Conservation (phyloP, 2,888 invertebrate genomes). For the Myopa testacea region DNA sequence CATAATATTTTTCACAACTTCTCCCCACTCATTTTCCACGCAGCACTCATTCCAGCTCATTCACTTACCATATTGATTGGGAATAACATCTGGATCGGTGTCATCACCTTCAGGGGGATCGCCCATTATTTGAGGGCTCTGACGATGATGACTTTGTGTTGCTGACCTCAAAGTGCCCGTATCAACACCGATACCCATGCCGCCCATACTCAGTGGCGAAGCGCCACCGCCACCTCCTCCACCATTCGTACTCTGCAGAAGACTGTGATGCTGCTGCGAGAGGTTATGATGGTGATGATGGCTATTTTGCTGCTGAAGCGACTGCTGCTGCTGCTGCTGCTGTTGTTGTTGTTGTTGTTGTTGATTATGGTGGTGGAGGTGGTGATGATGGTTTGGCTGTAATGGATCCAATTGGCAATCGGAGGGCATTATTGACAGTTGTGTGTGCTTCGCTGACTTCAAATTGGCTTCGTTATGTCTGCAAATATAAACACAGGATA, state of each 20-base stretch:
- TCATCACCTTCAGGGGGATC: slow-evolving; percentile 71
- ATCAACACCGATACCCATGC: slow-evolving; percentile 62
- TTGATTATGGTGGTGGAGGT: slow-evolving; percentile 56
- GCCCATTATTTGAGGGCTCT: slow-evolving; percentile 67
- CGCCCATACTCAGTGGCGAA: slow-evolving; percentile 35
- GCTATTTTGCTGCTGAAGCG: slow-evolving; percentile 53
- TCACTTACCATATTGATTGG: slow-evolving; percentile 85
- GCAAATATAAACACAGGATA: slow-evolving; percentile 46
- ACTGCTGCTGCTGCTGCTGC: slow-evolving; percentile 35
- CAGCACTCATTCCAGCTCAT: slow-evolving; percentile 40
- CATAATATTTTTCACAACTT: neutral
- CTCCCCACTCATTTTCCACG: neutral
- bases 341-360: slow-evolving; percentile 30
- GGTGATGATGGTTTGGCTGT: slow-evolving; percentile 61
- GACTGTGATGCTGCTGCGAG: slow-evolving; percentile 49
- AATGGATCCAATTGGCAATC: slow-evolving; percentile 68
- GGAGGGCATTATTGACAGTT: slow-evolving; percentile 66
- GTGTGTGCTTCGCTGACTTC: slow-evolving; percentile 68
- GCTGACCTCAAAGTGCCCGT: slow-evolving; percentile 63
- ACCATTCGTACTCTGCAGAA: slow-evolving; percentile 63
- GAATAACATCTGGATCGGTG: slow-evolving; percentile 88
- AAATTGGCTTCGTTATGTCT: slow-evolving; percentile 67
- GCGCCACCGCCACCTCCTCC: slow-evolving; percentile 60
- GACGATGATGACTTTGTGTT: slow-evolving; percentile 64
- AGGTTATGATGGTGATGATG: slow-evolving; percentile 61